These are phyloP conservation scores for Mastomys natalensis DNA, from an alignment of 2,113 vertebrate genomes.

Conservation along the genomic window DNA sequence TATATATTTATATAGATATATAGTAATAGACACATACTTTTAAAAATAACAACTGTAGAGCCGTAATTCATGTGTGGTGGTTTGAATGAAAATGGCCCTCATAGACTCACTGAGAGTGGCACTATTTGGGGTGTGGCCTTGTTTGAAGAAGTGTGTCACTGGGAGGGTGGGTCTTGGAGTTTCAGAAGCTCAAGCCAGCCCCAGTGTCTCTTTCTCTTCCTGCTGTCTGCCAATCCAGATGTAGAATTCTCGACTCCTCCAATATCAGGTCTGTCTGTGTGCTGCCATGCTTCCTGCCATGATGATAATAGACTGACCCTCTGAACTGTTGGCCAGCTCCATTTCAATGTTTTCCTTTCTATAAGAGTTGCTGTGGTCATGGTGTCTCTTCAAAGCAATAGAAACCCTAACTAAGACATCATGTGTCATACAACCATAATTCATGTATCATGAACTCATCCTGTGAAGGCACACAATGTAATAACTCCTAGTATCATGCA, in stretches of 20 bases:
- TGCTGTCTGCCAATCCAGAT: neutral
- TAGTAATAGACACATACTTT: neutral
- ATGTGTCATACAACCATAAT: neutral
- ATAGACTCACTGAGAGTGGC: neutral
- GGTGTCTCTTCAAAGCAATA: neutral
- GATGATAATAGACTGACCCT: neutral
- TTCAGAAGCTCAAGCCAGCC: neutral
- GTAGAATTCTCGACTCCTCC: neutral
- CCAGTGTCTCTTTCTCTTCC: neutral
- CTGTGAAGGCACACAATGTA: neutral
- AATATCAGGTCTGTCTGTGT: neutral
- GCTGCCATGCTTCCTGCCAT: neutral
- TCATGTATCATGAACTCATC: neutral
- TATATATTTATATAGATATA: too few relatives aligned
- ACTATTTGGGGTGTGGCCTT: neutral
- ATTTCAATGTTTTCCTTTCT: neutral
- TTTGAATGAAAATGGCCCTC: neutral
- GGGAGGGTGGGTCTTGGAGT: neutral
- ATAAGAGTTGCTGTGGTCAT: neutral
- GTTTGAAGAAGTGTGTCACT: neutral
- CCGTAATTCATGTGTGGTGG: neutral
- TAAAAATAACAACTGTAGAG: neutral
- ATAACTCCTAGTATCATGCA: neutral
- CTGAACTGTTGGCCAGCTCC: neutral
- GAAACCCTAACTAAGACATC: neutral